Base-by-base conservation (phyloP, 2,888 invertebrate species). In the Tetheella fluctuosa region DNA sequence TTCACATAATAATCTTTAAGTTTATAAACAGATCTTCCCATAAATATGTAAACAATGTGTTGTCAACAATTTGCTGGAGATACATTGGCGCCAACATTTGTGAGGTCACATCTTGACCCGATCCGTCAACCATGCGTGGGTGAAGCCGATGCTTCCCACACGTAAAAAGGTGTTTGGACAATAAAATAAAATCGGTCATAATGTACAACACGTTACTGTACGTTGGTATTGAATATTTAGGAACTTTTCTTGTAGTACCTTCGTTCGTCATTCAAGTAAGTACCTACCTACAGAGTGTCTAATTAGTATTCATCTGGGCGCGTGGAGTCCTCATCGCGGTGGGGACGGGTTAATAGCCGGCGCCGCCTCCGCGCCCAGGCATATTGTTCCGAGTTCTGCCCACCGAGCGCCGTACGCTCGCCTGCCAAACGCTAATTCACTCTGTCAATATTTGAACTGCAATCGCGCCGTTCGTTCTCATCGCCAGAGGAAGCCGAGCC, bases 281-380 rank as follows among this genome's bases (percentile, higher is more conserved):
- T n/a, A n/a, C n/a, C n/a, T n/a, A 87, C 85, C 84, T 86, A 87
- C 86, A 80, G 86, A 83, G 77, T 84, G 83, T 85, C 89, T 92
- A 89, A 92, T 93, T 92, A 91, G 91, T 93, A 93, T 93, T 92
- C 93, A 92, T 91, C 89, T 88, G 90, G 88, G 91, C 91, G 90
- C 91, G 89, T 91, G 89, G 83, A 88, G 87, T 86, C 86, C 88
- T 90, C 87, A 86, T 79, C 87, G 91, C 90, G 91, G 93, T 93
- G 93, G 93, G 93, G 93, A 92, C 91, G 91, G 91, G 93, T 93
- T 93, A 93, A 86, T 92, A 93, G 91, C 90, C 91, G 89, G 88
- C 85, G 91, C 88, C 92, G 92, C 93, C 93, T 92, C 91, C 91
- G 91, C 92, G 90, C 88, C 85, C 83, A 86, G 90, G 85, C 93